Conservation (phyloP, 1,140 invertebrate genomes). For the Ceratina japonica region DNA sequence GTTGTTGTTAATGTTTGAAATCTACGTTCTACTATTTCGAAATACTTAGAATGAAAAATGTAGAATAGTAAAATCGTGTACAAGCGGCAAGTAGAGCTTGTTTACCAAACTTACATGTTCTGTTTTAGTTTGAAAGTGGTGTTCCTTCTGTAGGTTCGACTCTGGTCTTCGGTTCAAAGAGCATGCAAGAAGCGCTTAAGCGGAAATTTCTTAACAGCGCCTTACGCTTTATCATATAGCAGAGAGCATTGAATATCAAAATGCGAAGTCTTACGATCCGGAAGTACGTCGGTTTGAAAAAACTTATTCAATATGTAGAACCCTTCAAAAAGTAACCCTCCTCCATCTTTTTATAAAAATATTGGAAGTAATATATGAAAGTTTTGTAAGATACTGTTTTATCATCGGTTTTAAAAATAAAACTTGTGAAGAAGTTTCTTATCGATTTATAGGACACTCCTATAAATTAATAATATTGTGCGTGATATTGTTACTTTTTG, state of each 20-base stretch:
- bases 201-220: not conserved
- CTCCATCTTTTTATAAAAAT: no score
- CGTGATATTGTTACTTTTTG: no score
- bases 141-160: not conserved
- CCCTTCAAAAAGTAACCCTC: constrained; percentile 6
- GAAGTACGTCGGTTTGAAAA: constrained; percentile 13
- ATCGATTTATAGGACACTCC: not conserved
- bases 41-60: not conserved
- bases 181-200: constrained; percentile 16
- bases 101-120: not conserved
- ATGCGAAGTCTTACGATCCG: constrained; percentile 9
- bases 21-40: no score
- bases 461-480: no score
- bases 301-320: not conserved
- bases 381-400: not conserved
- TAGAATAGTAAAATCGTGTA: not conserved
- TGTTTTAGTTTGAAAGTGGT: not conserved
- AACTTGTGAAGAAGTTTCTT: not conserved
- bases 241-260: not conserved
- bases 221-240: not conserved
- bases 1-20: no score
- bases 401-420: not conserved
- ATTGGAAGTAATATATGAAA: not conserved
- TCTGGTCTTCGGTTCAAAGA: not conserved
- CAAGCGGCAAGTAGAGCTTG: not conserved